Evolutionary conservation across 2,113 vertebrate genomes (phyloP).

Genomic region (Sphaerodactylus townsendi): DNA sequence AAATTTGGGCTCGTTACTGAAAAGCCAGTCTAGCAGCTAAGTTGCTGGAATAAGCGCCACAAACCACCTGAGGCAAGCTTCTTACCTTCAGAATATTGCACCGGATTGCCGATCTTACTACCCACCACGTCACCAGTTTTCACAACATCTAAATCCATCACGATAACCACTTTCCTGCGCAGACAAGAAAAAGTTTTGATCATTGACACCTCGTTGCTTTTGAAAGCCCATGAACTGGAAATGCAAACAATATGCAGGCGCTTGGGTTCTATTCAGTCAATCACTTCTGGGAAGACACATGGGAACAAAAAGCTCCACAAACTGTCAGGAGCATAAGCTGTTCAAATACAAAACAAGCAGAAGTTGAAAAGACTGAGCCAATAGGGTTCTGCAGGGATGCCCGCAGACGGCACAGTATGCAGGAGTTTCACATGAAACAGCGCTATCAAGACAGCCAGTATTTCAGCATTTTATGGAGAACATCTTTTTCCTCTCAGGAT

Average conservation of each 20-base stretch:
- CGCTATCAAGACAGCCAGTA: background rate
- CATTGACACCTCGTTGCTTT: background rate
- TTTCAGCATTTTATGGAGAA: background rate
- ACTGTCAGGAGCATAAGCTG: background rate
- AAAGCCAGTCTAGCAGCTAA: background rate
- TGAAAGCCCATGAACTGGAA: background rate
- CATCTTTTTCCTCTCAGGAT: background rate
- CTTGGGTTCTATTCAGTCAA: background rate
- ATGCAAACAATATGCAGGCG: background rate
- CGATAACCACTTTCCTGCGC: constrained; percentile 88
- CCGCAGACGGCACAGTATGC: background rate
- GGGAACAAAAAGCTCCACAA: constrained; percentile 29
- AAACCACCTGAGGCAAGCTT: constrained; percentile 6
- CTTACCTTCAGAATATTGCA: constrained; percentile 88
- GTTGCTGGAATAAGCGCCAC: background rate
- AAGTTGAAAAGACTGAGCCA: constrained; percentile 1
- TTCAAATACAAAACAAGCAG: background rate
- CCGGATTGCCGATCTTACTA: constrained; percentile 88
- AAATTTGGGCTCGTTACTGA: constrained; percentile 5
- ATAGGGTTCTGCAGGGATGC: background rate
- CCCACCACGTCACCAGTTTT: constrained; percentile 80
- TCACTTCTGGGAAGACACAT: background rate
- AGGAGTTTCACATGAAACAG: background rate
- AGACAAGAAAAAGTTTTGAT: constrained; percentile 36
- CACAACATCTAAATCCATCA: constrained; percentile 89